phyloP scores from a whole-genome alignment of 2,113 vertebrate species.

The Nannobrachium achirus region DNA sequence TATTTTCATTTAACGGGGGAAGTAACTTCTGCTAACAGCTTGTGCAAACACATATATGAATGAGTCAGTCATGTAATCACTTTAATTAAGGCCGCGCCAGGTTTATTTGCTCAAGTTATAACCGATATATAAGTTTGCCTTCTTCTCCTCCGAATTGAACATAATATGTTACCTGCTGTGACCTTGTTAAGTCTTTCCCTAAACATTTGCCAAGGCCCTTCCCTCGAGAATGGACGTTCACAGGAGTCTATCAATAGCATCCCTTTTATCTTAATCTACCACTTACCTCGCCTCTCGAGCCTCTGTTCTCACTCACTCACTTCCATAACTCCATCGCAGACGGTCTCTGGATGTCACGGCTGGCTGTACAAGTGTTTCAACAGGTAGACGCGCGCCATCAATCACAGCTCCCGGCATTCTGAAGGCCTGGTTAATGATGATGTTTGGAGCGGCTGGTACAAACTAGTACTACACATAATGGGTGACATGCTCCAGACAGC shows the following conservation, averaged over 20 bases:
- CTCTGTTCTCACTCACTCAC: conserved; percentile 11
- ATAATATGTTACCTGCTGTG: conserved; percentile 50
- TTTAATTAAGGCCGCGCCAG: conserved; percentile 58
- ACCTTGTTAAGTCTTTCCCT: conserved; percentile 37
- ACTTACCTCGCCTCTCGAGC: neutral
- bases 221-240: conserved; percentile 18
- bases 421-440: conserved; percentile 11
- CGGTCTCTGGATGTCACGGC: conserved; percentile 27
- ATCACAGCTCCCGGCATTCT: conserved; percentile 32
- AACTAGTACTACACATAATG: neutral
- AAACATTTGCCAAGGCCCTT: conserved; percentile 10
- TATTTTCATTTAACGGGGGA: conserved; percentile 82
- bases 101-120: conserved; percentile 63
- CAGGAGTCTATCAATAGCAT: conserved; percentile 4
- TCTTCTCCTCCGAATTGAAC: conserved; percentile 56
- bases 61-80: conserved; percentile 65
- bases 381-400: conserved; percentile 43
- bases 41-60: conserved; percentile 70
- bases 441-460: neutral
- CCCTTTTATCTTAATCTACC: conserved; percentile 31
- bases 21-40: conserved; percentile 69
- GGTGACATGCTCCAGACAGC: neutral
- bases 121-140: conserved; percentile 53
- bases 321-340: neutral
- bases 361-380: conserved; percentile 23